Base-by-base conservation (phyloP, 1,140 invertebrate species). In the Subanguina moxae region DNA sequence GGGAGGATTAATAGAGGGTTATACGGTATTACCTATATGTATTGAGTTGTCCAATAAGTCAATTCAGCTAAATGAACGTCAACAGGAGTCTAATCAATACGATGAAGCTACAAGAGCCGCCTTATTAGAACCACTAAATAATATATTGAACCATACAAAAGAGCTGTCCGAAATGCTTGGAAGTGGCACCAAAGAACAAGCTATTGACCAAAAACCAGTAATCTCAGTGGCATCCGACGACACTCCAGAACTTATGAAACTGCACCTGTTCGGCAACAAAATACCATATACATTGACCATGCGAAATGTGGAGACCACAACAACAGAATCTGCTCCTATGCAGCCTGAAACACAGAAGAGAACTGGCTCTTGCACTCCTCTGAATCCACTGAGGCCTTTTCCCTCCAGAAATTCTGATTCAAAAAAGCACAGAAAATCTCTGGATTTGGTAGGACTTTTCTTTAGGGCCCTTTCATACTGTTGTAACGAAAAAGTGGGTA, bases 261-360 rank as follows among this genome's bases (percentile, higher is more conserved):
- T 76, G 0, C 74, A 76, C 57, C 25, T 73, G 57, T 76, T 76
- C 21, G 72, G 67, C 15, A 46, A 56, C 9, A 19, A 62, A 23
- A 58, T 76, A 25, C 74, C 74, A 15, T 76, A 76, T 52, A 76
- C 74, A 15, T 64, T 76, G 45, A 76, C 76, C 1, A 67, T 78
- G 67, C 30, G 74, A 28, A 72, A 74, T 57, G 25, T 59, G 17
- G 71, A 27, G 7, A 38, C 42, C 1, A 17, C n/a, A n/a, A n/a
- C n/a, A n/a, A n/a, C n/a, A n/a, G n/a, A n/a, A n/a, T n/a, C n/a
- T n/a, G n/a, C n/a, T n/a, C n/a, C n/a, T n/a, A n/a, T n/a, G n/a
- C n/a, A n/a, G n/a, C 19, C 21, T 27, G 17, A 45, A 23, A 30
- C 43, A n/a, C 43, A 45, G 43, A 13, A 11, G 11, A 45, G 11